Evolutionary conservation across 2,797 vertebrate genomes (phyloP), one percentile per base, ranked within the genome.

Genomic region (Leucoraja ocellata): DNA sequence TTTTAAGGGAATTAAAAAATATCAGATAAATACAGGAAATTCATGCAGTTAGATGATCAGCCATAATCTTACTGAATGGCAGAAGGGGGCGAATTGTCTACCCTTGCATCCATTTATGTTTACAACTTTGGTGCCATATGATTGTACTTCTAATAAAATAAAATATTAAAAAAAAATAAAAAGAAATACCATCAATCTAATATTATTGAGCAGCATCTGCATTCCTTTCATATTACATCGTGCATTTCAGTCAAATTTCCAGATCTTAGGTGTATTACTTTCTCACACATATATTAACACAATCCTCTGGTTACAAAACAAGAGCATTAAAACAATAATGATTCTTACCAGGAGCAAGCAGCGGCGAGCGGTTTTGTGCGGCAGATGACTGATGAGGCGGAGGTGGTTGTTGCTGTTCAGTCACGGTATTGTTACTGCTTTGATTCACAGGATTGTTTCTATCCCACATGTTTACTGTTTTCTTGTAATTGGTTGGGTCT

Each of bases 391-490:
- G 97, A 96, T 98, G 98, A 58, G 97, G 95, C 90, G 46, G 90
- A 92, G 90, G 23, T 54, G 90, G 90, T 92, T 73, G 86, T 92
- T 73, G 86, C 36, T 91, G 90, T 76, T 94, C 90, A 76, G 90
- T 71, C 71, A 92, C 71, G 25, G 68, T 76, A 68, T 79, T 90
- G 93, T 0, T 93, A 95, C 97, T 97, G 95, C 96, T 96, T 96
- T 96, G 98, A 94, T 97, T 95, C 93, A 96, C 96, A 93, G 98
- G 97, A 96, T 97, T 98, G 96, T 99, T 99, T 95, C 97, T 98
- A 95, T 99, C 98, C 98, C 98, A 99, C 98, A 99, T 97, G 95
- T 99, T 99, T 96, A 98, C 98, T 95, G 97, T 96, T 96, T 98
- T 98, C 94, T 96, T 97, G 96, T 97, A 97, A 94, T 96, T 94